Conservation (phyloP, 1,140 invertebrate genomes). For the Vanessa tameamea region DNA sequence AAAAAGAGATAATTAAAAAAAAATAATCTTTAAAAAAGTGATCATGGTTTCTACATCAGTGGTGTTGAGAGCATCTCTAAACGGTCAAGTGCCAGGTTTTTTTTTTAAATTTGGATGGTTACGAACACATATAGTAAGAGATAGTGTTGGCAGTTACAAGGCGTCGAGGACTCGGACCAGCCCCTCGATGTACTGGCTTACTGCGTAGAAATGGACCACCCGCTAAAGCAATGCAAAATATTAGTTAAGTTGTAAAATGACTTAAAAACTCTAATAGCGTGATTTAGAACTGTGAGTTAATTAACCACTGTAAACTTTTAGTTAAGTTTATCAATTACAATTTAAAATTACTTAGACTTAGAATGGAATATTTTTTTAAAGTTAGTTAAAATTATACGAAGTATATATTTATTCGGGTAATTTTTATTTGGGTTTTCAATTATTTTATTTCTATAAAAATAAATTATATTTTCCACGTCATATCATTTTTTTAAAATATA, state of each 20-base stretch:
- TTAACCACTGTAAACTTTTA: background rate
- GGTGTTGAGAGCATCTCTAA: conserved; percentile 67
- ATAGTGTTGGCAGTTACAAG: conserved; percentile 50
- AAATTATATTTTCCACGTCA: too few species aligned
- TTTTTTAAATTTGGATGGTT: conserved; percentile 54
- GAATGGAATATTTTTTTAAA: too few species aligned
- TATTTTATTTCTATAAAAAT: too few species aligned
- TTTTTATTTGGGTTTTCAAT: too few species aligned
- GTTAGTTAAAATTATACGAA: too few species aligned
- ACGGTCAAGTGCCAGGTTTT: conserved; percentile 59
- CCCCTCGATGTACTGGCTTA: conserved; percentile 51
- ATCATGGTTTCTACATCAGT: conserved; percentile 64
- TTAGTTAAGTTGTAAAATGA: conserved; percentile 14
- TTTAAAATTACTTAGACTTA: too few species aligned
- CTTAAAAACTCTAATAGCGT: conserved; percentile 46
- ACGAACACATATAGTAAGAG: conserved; percentile 56
- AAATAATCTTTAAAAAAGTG: conserved; percentile 32
- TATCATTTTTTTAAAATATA: too few species aligned
- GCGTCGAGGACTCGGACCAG: conserved; percentile 51
- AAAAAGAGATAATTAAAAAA: background rate
- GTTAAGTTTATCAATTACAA: too few species aligned
- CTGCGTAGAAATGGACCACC: conserved; percentile 62
- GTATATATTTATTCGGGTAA: too few species aligned
- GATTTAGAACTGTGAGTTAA: conserved; percentile 36
- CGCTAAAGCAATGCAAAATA: background rate